Percentiles rank a stretch among this genome's conserved stretches.
These are phyloP conservation scores for Heteropelma amictum DNA, from an alignment of 2,888 invertebrate species.

Conservation along the genomic window DNA sequence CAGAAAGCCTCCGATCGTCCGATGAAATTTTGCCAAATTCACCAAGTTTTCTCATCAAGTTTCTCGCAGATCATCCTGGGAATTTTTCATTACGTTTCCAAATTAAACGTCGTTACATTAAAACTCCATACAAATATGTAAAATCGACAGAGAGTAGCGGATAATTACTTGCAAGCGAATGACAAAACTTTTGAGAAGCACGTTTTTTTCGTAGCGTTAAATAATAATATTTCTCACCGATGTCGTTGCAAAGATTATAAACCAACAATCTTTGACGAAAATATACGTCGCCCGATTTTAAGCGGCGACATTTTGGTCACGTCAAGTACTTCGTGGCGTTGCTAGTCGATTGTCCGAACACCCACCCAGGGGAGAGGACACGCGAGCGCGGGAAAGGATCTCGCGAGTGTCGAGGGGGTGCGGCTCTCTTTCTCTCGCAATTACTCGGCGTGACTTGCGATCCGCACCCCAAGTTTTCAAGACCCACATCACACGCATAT, in stretches of 20 bases:
- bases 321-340: not conserved
- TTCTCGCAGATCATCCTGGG: too few species aligned
- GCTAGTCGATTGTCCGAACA: constrained; percentile 38
- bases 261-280: not conserved
- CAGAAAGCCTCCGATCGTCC: not conserved
- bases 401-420: constrained; percentile 31
- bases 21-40: too few species aligned
- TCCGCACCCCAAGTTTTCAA: constrained; percentile 65
- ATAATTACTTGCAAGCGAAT: too few species aligned
- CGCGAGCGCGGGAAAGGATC: constrained; percentile 39
- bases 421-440: constrained; percentile 63
- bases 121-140: too few species aligned
- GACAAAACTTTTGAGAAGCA: too few species aligned
- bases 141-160: too few species aligned
- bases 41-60: too few species aligned
- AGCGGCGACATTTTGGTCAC: not conserved
- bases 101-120: too few species aligned
- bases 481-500: not conserved
- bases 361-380: constrained; percentile 26
- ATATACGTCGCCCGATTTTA: not conserved
- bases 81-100: too few species aligned
- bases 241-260: not conserved
- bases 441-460: constrained; percentile 77
- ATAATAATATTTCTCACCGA: too few species aligned
- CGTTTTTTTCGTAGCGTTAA: too few species aligned